Conservation (phyloP, 1,140 invertebrate species). For the Marisa cornuarietis region DNA sequence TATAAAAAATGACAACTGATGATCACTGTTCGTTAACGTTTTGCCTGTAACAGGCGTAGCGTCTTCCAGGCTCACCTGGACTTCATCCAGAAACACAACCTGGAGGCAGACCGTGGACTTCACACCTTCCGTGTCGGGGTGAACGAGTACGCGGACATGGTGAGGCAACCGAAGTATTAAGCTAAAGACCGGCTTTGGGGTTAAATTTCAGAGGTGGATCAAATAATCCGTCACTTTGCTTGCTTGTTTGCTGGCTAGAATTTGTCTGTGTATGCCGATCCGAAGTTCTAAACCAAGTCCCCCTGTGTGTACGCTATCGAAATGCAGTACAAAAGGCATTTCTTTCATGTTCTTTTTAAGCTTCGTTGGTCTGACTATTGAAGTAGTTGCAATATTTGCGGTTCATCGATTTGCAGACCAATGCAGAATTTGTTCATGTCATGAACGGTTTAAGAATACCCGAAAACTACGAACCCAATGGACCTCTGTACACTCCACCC, state of each 20-base stretch:
- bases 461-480: conserved; percentile 8
- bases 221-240: background rate
- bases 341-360: background rate
- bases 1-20: background rate
- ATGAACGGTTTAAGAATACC: conserved; percentile 51
- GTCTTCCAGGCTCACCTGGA: conserved; percentile 24
- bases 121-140: conserved; percentile 60
- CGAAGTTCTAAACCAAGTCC: background rate
- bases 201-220: too few species aligned
- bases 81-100: conserved; percentile 83
- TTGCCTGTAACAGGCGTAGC: background rate
- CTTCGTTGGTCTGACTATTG: background rate
- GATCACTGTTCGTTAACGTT: background rate
- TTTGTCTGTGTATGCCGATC: background rate
- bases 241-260: background rate
- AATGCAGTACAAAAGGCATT: background rate
- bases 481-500: conserved; percentile 5
- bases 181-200: too few species aligned
- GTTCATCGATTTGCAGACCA: conserved; percentile 33
- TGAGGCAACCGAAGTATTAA: conserved; percentile 8
- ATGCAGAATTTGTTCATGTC: conserved; percentile 41
- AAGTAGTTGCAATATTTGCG: background rate
- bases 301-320: background rate
- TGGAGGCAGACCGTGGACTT: conserved; percentile 69
- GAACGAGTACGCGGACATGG: conserved; percentile 62